Base-by-base conservation (phyloP, 2,888 invertebrate species). In the Eupithecia vulgata region DNA sequence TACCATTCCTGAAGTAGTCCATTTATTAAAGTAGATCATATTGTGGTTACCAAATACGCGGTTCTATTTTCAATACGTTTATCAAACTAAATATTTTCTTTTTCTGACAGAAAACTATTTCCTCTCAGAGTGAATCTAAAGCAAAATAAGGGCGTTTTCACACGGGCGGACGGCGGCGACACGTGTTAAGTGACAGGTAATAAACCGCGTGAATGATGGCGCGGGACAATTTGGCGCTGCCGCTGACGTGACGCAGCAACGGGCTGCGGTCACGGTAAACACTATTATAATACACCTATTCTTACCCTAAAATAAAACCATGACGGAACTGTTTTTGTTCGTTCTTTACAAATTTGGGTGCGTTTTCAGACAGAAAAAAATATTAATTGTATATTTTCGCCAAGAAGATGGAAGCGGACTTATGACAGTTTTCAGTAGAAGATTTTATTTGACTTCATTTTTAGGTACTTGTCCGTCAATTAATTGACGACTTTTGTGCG, bases 131-230 rank as follows among this genome's bases (percentile, higher is more conserved):
- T 57, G 25, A 57, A 57, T 57, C 21, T 57, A 57, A 25, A 15
- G 13, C 69, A 67, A 67, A 72, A 71, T 67, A 69, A 72, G 30
- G 69, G 42, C 34, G 57, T 35, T 30, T 59, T 48, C 72, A 70
- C 62, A 68, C 65, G 64, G 62, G 65, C 57, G 25, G 25, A 10
- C 57, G 57, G 45, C 40, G 68, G 71, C 72, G 67, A 64, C 69
- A 72, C 65, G 64, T 65, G 75, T 70, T 67, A 72, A 70, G 70
- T 67, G 75, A 67, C 72, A 45, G 67, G 64, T 48, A 72, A 75
- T 72, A 40, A 75, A 70, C 75, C 70, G 64, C 40, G 67, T 62
- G 71, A 72, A 67, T 34, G 62, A 70, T 74, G 64, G 48, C 48
- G 40, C 48, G 65, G 21, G 57, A 35, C 68, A 13, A 73, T 70